A percentile compares a stretch with the other conserved stretches of the same genome.
phyloP scores from a whole-genome alignment of 53 echinoderm and acorn worm genomes.

The Astropecten irregularis region DNA sequence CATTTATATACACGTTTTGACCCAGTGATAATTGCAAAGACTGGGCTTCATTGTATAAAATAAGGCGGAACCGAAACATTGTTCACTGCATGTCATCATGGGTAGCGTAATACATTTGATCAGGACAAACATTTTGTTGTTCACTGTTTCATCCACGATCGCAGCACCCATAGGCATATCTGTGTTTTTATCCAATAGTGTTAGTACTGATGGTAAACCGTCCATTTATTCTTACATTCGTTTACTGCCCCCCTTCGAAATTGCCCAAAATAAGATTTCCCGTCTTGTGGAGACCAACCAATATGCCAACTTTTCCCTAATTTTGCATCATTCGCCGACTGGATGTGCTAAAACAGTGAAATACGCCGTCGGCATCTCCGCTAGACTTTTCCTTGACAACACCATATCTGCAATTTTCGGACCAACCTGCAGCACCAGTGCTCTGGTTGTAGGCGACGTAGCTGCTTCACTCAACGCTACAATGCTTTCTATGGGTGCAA shows the following conservation, averaged over 20 bases:
- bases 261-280: constrained; percentile 68
- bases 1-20: no score
- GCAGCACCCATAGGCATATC: background rate
- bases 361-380: constrained; percentile 8
- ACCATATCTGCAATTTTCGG: constrained; percentile 20
- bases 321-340: background rate
- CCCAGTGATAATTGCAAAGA: no score
- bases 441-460: constrained; percentile 67
- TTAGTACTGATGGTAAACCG: no score
- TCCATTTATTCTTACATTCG: no score
- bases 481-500: constrained; percentile 53
- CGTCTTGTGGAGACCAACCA: constrained; percentile 52
- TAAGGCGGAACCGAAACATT: no score
- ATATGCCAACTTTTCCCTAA: constrained; percentile 70
- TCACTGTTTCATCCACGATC: no score
- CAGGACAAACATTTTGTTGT: no score
- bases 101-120: no score
- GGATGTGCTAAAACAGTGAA: constrained; percentile 4
- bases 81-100: no score
- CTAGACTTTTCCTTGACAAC: constrained; percentile 33
- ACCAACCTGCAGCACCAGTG: constrained; percentile 67
- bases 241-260: constrained; percentile 66
- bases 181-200: background rate
- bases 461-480: constrained; percentile 69
- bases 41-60: no score